These are phyloP conservation scores for Mythimna impura DNA, from an alignment of 2,888 invertebrate genomes.

Conservation along the genomic window DNA sequence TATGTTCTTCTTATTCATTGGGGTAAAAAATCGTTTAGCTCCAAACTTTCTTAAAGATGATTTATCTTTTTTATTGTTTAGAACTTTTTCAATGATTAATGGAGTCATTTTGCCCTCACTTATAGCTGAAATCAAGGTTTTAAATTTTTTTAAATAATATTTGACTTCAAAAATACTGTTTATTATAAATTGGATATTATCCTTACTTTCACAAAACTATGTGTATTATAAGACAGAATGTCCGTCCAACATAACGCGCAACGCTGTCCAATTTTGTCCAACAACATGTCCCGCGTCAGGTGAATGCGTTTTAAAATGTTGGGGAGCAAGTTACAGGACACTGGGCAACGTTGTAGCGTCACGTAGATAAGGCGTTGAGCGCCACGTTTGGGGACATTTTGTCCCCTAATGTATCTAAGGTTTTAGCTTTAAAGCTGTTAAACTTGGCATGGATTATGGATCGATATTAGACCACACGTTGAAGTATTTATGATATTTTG, in stretches of 20 bases:
- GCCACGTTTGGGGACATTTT: no score
- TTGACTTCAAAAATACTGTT: not conserved
- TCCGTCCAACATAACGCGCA: no score
- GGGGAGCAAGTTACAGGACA: no score
- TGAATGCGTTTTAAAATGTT: no score
- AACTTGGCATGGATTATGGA: not conserved
- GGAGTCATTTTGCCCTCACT: constrained; percentile 30
- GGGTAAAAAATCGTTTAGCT: not conserved
- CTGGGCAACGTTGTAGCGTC: no score
- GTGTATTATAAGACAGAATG: not conserved
- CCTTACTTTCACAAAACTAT: not conserved
- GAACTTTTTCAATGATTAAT: constrained; percentile 25
- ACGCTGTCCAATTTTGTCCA: no score
- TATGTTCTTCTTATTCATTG: constrained; percentile 18
- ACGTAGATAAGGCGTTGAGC: no score
- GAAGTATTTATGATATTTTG: not conserved
- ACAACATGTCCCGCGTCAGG: no score
- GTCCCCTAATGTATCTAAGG: not conserved
- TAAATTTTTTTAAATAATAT: not conserved
- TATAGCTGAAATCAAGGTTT: constrained; percentile 35
- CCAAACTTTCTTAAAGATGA: constrained; percentile 1
- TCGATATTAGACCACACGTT: not conserved
- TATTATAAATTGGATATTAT: not conserved
- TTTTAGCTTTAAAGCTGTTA: not conserved
- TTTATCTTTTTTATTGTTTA: constrained; percentile 20